Evolutionary conservation across 2,888 invertebrate genomes (phyloP).

Genomic region (Caenorhabditis sp.): DNA sequence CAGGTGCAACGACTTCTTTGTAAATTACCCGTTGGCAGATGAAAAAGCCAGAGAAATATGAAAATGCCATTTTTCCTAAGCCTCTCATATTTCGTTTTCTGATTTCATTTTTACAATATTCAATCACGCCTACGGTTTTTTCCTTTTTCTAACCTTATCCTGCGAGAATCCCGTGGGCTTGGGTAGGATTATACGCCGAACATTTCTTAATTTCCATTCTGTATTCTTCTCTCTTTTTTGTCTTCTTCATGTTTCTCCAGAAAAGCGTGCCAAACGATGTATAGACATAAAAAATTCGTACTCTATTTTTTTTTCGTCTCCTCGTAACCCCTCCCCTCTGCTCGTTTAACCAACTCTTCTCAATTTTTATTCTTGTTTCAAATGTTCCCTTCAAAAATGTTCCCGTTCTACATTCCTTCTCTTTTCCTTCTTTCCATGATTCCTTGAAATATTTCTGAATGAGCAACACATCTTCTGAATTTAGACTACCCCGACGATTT

Average conservation of each 20-base stretch:
- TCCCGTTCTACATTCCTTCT: neutral
- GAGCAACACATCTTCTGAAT: neutral
- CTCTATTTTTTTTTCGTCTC: slow-evolving; percentile 10
- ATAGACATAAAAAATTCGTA: slow-evolving; percentile 31
- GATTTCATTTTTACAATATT: neutral
- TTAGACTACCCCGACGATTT: slow-evolving; percentile 14
- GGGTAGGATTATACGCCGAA: neutral
- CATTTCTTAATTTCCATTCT: neutral
- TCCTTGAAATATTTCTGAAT: neutral
- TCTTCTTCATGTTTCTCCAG: neutral
- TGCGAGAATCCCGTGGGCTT: neutral
- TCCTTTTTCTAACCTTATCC: neutral
- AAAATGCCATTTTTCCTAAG: neutral
- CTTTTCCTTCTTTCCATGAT: neutral
- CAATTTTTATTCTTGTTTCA: slow-evolving; percentile 37
- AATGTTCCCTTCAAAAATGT: slow-evolving; percentile 14
- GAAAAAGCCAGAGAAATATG: neutral
- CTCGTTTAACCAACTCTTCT: slow-evolving; percentile 8
- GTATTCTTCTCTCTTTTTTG: neutral
- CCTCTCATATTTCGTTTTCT: neutral
- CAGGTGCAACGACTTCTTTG: slow-evolving; percentile 49
- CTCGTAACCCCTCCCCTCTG: neutral
- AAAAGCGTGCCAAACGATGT: slow-evolving; percentile 20
- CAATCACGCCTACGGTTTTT: neutral
- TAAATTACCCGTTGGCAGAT: neutral